Evolutionary conservation across 2,888 invertebrate genomes (phyloP).

Genomic region (Eurois occulta): DNA sequence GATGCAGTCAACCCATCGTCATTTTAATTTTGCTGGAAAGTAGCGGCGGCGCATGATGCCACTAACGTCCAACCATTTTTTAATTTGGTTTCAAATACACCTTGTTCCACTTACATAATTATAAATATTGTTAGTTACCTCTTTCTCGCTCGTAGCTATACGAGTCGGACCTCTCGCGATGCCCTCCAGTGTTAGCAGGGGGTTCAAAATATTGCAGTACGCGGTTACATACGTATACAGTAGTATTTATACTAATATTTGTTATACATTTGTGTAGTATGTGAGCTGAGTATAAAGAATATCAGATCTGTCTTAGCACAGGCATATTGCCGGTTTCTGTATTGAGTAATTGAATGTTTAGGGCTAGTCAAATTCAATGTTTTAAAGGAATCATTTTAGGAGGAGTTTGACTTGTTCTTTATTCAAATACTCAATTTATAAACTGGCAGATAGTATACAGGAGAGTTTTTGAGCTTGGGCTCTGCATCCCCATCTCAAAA

Average conservation of each 20-base stretch:
- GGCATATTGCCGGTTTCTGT: neutral
- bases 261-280: neutral
- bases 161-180: slow-evolving; percentile 88
- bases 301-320: neutral
- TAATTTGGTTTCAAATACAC: neutral
- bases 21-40: neutral
- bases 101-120: neutral
- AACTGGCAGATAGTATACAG: neutral
- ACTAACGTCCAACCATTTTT: neutral
- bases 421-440: neutral
- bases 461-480: neutral
- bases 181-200: slow-evolving; percentile 85
- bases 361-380: neutral
- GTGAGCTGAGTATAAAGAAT: slow-evolving; percentile 5
- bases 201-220: slow-evolving; percentile 82
- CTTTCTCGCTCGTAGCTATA: slow-evolving; percentile 93
- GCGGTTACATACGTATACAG: slow-evolving; percentile 73
- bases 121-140: slow-evolving; percentile 90
- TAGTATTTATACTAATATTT: neutral
- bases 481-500: neutral
- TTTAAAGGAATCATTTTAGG: neutral
- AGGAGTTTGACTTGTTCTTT: neutral
- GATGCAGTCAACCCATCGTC: neutral
- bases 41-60: neutral
- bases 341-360: neutral